These are phyloP conservation scores for Cacoxenus indagator DNA, from an alignment of 2,888 invertebrate genomes.

Conservation along the genomic window DNA sequence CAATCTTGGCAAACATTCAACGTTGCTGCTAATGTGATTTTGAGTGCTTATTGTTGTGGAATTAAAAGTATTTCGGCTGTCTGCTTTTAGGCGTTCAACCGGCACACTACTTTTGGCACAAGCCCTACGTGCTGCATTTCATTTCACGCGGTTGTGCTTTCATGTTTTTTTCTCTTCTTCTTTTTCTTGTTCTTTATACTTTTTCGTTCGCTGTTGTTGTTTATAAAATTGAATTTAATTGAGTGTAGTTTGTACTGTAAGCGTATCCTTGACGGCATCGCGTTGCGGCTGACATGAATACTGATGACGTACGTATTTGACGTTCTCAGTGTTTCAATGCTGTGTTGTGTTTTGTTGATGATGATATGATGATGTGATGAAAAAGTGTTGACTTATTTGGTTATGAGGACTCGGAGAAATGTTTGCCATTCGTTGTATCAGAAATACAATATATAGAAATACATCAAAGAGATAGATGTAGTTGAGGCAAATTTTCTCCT, in stretches of 20 bases:
- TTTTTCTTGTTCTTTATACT: not conserved
- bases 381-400: too few relatives aligned
- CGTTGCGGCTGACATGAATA: not conserved
- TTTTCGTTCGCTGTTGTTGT: conserved; percentile 33
- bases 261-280: not conserved
- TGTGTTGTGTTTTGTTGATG: not conserved
- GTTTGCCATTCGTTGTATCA: too few relatives aligned
- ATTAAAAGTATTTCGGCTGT: conserved; percentile 35
- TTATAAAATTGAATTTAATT: conserved; percentile 53
- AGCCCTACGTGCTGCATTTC: not conserved
- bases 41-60: conserved; percentile 58
- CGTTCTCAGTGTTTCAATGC: not conserved
- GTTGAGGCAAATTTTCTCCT: too few relatives aligned
- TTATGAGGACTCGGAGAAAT: too few relatives aligned
- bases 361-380: not conserved
- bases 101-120: conserved; percentile 1
- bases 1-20: too few relatives aligned
- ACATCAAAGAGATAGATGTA: too few relatives aligned
- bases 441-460: too few relatives aligned
- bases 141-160: not conserved
- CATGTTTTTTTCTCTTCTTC: not conserved
- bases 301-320: not conserved
- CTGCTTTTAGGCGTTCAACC: not conserved
- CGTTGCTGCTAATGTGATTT: conserved; percentile 51
- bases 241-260: conserved; percentile 39